Percentiles rank a stretch among this genome's conserved stretches.
Conservation (phyloP, 2,797 vertebrate genomes). For the Mus caroli region DNA sequence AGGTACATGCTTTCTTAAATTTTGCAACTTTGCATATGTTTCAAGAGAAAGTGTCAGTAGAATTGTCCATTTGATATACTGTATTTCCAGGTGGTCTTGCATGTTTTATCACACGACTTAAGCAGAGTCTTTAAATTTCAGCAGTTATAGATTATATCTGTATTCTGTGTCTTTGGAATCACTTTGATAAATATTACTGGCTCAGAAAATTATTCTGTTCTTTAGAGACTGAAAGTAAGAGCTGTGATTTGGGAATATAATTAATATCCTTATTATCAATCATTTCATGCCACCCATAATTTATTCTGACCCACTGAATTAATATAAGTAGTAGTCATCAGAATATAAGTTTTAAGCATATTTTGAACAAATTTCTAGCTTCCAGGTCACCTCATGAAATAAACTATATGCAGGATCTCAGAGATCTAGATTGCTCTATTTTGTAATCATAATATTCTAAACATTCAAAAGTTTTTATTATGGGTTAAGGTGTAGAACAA, state of each 20-base stretch:
- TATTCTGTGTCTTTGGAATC: conserved; percentile 59
- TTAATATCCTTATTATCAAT: conserved; percentile 74
- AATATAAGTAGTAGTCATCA: conserved; percentile 27
- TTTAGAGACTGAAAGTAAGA: conserved; percentile 48
- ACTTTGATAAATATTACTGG: conserved; percentile 68
- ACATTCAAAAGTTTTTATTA: neutral
- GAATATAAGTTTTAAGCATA: conserved; percentile 14
- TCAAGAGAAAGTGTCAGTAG: conserved; percentile 56
- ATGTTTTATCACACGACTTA: conserved; percentile 62
- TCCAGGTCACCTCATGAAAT: conserved; percentile 17
- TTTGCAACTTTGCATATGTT: conserved; percentile 58
- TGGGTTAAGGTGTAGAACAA: neutral
- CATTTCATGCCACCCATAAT: conserved; percentile 48
- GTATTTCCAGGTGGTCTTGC: conserved; percentile 27
- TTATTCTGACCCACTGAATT: conserved; percentile 69
- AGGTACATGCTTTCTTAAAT: conserved; percentile 64
- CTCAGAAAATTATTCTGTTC: conserved; percentile 58
- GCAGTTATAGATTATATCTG: conserved; percentile 62
- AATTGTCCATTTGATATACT: conserved; percentile 65
- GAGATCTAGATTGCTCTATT: neutral
- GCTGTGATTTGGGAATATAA: conserved; percentile 55
- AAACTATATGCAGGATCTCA: neutral
- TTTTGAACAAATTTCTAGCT: conserved; percentile 57
- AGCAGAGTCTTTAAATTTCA: conserved; percentile 72
- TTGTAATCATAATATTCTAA: conserved; percentile 3